Evolutionary conservation across 2,113 vertebrate genomes (phyloP).

Genomic region (Leucoraja erinaceus): DNA sequence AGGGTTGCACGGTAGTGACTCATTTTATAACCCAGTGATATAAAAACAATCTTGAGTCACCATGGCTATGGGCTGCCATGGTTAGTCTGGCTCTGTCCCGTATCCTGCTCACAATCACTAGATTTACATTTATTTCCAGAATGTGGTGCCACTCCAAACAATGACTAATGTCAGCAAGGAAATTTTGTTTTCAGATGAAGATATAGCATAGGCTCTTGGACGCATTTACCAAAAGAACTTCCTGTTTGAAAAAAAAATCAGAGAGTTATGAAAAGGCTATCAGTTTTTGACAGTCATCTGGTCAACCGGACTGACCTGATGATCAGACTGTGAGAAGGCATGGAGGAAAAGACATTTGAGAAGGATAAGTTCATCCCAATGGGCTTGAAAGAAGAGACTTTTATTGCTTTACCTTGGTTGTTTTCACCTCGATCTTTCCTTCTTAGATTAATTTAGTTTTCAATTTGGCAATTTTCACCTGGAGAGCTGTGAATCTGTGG

Average conservation of each 20-base stretch:
- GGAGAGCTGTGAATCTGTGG: no score
- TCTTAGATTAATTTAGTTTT: neutral
- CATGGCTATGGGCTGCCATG: neutral
- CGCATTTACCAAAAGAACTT: neutral
- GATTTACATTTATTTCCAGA: slow-evolving; percentile 10
- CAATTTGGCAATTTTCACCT: no score
- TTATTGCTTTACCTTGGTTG: neutral
- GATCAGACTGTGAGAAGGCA: neutral
- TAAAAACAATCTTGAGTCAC: neutral
- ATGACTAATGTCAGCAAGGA: neutral
- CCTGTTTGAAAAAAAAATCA: neutral
- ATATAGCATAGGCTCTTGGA: neutral
- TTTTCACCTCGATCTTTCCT: neutral
- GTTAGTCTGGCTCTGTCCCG: neutral
- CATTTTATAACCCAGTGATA: neutral
- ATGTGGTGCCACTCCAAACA: slow-evolving; percentile 11
- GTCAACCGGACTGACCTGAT: neutral
- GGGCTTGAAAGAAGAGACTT: neutral
- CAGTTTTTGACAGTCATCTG: neutral
- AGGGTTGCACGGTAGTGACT: neutral
- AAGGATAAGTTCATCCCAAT: neutral
- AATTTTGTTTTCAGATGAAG: neutral
- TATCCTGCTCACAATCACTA: neutral
- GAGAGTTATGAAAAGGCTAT: neutral
- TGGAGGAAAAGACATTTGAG: neutral